A percentile compares a stretch with the other conserved stretches of the same genome.
These are phyloP conservation scores for Megalops atlanticus DNA, from an alignment of 2,113 vertebrate species.

Conservation along the genomic window DNA sequence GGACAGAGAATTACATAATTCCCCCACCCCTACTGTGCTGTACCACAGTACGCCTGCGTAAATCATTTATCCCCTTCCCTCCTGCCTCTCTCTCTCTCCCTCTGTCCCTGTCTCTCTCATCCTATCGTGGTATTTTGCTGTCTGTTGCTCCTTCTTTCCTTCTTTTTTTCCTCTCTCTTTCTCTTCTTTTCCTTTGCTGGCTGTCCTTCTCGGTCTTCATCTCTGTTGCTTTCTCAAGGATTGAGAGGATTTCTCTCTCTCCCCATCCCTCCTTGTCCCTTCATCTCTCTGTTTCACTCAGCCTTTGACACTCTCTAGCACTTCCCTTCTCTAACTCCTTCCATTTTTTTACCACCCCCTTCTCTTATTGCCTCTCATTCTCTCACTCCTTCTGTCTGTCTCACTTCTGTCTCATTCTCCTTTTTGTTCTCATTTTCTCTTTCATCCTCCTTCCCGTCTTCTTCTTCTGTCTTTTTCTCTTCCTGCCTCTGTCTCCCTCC, in stretches of 20 bases:
- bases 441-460: too few species aligned
- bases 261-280: too few species aligned
- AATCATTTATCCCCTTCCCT: not conserved
- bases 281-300: too few species aligned
- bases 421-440: not conserved
- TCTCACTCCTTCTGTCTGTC: too few species aligned
- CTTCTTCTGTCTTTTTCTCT: not conserved
- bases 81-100: not conserved
- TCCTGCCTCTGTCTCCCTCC: not conserved
- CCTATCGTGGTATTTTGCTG: conserved; percentile 3
- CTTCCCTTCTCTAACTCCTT: too few species aligned
- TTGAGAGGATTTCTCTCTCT: too few species aligned
- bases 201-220: not conserved
- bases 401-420: not conserved
- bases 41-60: conserved; percentile 30
- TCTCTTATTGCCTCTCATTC: too few species aligned
- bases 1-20: conserved; percentile 46
- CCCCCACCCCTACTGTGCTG: conserved; percentile 28
- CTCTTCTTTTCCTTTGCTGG: not conserved
- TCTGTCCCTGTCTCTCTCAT: not conserved
- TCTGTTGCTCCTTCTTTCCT: not conserved
- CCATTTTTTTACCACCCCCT: too few species aligned
- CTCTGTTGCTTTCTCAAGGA: too few species aligned
- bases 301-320: too few species aligned
- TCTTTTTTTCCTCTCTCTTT: not conserved